These are phyloP conservation scores for Caligus rogercresseyi DNA, from an alignment of 1,140 invertebrate species.

Conservation along the genomic window DNA sequence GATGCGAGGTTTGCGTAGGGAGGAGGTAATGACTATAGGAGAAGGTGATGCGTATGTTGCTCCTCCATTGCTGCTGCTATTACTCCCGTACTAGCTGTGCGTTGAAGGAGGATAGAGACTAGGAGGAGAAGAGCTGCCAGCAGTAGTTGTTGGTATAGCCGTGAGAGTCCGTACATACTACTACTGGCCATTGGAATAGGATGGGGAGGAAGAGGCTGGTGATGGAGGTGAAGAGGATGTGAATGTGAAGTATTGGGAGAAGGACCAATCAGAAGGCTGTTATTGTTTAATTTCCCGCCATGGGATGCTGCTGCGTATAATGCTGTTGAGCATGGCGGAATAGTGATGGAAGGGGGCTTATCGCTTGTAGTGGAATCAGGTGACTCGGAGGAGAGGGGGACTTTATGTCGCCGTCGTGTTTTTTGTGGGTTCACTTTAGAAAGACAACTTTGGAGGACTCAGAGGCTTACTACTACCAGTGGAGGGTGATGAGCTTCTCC, in stretches of 20 bases:
- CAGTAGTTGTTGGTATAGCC: no score
- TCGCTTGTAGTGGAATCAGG: not conserved
- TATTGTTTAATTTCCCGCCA: not conserved
- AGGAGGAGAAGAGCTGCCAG: not conserved
- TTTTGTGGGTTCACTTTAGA: not conserved
- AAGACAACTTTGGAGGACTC: slow-evolving; percentile 14
- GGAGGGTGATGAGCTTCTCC: slow-evolving; percentile 21
- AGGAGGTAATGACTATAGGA: not conserved
- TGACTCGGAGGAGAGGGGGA: not conserved
- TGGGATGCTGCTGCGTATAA: not conserved
- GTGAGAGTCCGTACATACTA: no score
- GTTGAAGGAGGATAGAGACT: not conserved
- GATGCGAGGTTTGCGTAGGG: not conserved
- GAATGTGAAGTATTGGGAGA: not conserved
- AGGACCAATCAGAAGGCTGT: not conserved
- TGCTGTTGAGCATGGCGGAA: not conserved
- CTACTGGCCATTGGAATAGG: no score
- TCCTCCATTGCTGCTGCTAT: not conserved
- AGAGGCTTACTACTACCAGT: no score
- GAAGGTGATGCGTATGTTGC: not conserved
- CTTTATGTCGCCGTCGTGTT: not conserved
- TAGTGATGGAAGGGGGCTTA: not conserved
- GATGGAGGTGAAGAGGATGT: not conserved
- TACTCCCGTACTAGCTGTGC: not conserved
- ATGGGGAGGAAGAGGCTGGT: not conserved